Base-by-base conservation (phyloP, 2,888 invertebrate genomes). In the Papilio demoleus region DNA sequence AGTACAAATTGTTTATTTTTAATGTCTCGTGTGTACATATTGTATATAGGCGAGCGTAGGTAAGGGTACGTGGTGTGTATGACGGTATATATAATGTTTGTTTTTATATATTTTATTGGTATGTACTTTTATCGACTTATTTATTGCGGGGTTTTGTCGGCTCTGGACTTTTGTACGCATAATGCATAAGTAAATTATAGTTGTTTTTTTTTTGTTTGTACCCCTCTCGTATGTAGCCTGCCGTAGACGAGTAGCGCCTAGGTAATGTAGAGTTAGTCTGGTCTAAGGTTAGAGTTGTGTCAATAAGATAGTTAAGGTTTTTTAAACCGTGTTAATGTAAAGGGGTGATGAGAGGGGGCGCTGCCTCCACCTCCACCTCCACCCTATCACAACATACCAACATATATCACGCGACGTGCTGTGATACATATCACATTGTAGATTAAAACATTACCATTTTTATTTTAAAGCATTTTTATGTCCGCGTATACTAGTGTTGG, bases 1-100 rank as follows among this genome's bases (percentile, higher is more conserved):
- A 93, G 93, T 93, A 93, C 93, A 93, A 93, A 93, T 91, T 92
- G 90, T 92, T 92, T 92, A 89, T 92, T 68, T 65, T 65, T 68
- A 40, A 90, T 92, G 92, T 91, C 86, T 86, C 88, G 86, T 84
- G 79, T 93, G 93, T 93, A 93, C 87, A 93, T 93, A 93, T 85
- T 93, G 92, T 93, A 93, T 88, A 92, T 93, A 93, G 80, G 81
- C 84, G 82, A 82, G 79, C 85, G 85, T 88, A 87, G 85, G 83
- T 79, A 81, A 81, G 81, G 79, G n/a, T n/a, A n/a, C 90, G 86
- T 88, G 88, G 86, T 87, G 88, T 88, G 88, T 91, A 88, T 90
- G 83, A 14, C 27, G 67, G 34, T 81, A 84, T 88, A 85, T 83
- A n/a, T n/a, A n/a, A 88, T 88, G 87, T 87, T 81, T 87, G 88